Evolutionary conservation across 2,113 vertebrate genomes (phyloP), one percentile per base, ranked within the genome.

Genomic region (Setophaga kirtlandii): DNA sequence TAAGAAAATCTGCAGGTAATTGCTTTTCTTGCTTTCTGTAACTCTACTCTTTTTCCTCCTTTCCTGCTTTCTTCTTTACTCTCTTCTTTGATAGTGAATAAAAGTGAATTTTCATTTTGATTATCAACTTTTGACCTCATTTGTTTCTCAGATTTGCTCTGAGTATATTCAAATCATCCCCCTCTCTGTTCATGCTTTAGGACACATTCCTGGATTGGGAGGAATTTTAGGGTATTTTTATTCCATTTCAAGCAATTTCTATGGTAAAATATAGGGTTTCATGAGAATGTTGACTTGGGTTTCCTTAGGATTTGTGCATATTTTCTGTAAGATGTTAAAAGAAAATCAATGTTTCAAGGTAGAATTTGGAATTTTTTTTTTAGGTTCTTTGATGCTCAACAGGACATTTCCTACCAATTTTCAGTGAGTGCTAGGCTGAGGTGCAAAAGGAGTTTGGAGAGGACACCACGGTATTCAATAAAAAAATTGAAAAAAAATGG

Each of bases 401-500:
- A 33, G 23, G 11, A 21, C n/a, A 5, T 11, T 28, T 35, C 30
- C 39, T 17, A 27, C 20, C 22, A 31, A 6, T 27, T 63, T 39
- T 22, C 49, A 20, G 7, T 1, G 3, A 18, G 7, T 2, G 7
- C 5, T 2, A 19, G 7, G 6, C 5, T 20, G 35, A n/a, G 8
- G 10, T 7, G 42, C 6, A 4, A 10, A 8, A 37, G 6, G 7
- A 27, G 5, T 6, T 17, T 4, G 6, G 10, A 37, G 75, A 25
- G 1, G 65, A 27, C 2, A 55, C 19, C 25, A 12, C 6, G 31
- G 15, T 6, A 14, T 27, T 58, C 56, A 20, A 7, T 35, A 12
- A 5, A 9, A 44, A 27, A 22, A 11, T 9, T 9, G 23, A 73
- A 3, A 31, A 23, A 5, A 44, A 35, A 30, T 5, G 8, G 17